phyloP scores from a whole-genome alignment of 2,888 invertebrate genomes.

The Anthophora plumipes region DNA sequence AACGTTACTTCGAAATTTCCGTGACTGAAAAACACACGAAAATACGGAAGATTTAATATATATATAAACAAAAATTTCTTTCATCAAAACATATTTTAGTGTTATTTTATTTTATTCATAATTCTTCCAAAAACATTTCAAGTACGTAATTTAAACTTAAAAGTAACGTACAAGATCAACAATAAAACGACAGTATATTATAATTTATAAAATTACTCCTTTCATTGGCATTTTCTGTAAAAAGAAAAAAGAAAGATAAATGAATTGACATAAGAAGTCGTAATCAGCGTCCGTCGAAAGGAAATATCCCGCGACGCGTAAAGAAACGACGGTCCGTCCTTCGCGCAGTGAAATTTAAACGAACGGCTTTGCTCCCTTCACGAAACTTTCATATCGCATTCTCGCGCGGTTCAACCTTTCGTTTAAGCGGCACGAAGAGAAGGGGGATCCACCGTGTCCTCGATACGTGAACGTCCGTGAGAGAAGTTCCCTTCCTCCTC shows the following conservation, averaged over 20 bases:
- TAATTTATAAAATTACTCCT: background rate
- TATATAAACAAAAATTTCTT: too few species aligned
- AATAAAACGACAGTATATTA: background rate
- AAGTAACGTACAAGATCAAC: too few species aligned
- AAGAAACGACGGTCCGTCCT: conserved; percentile 45
- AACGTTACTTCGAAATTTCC: too few species aligned
- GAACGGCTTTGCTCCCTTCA: conserved; percentile 69
- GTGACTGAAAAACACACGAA: too few species aligned
- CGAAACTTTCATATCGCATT: conserved; percentile 76
- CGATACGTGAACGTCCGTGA: conserved; percentile 70
- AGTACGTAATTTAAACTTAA: background rate
- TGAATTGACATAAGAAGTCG: background rate
- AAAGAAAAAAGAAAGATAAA: too few species aligned
- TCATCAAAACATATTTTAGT: too few species aligned
- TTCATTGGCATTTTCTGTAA: background rate
- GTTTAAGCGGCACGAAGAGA: conserved; percentile 56
- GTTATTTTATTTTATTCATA: background rate
- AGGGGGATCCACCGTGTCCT: conserved; percentile 62
- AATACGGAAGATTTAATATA: too few species aligned
- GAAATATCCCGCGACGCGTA: conserved; percentile 2
- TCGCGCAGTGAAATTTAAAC: conserved; percentile 71
- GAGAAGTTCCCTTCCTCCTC: conserved; percentile 56
- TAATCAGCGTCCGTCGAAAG: background rate
- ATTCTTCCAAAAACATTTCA: background rate
- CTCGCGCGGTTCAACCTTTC: conserved; percentile 71